A percentile compares a stretch with the other conserved stretches of the same genome.
These are phyloP conservation scores for Gymnodraco acuticeps DNA, from an alignment of 2,797 vertebrate genomes.

Conservation along the genomic window DNA sequence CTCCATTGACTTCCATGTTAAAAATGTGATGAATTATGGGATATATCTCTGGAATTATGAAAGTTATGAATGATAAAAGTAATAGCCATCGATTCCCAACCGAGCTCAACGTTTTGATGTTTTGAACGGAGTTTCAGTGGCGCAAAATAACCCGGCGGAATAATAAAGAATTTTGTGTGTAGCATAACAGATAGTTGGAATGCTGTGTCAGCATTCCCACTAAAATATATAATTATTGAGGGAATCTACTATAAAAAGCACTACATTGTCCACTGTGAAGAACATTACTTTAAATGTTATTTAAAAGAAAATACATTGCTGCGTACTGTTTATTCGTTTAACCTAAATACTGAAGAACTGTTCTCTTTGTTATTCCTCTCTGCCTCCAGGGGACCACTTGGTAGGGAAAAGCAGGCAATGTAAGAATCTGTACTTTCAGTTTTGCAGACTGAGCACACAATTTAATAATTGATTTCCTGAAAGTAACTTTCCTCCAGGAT, in stretches of 20 bases:
- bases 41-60: too few species aligned
- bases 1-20: too few species aligned
- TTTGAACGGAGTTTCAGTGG: too few species aligned
- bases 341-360: neutral
- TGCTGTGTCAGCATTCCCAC: too few species aligned
- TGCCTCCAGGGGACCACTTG: neutral
- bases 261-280: neutral
- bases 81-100: too few species aligned
- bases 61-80: too few species aligned
- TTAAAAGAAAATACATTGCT: neutral
- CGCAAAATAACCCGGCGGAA: too few species aligned
- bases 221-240: neutral
- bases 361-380: neutral
- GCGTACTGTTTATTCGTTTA: neutral
- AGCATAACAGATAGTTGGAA: too few species aligned
- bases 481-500: slow-evolving; percentile 57
- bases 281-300: neutral
- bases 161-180: too few species aligned
- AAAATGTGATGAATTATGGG: too few species aligned
- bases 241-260: neutral
- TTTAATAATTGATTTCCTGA: slow-evolving; percentile 60
- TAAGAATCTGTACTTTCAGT: slow-evolving; percentile 5
- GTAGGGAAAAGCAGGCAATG: neutral
- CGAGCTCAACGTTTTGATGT: too few species aligned
- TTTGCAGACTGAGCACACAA: slow-evolving; percentile 43